A percentile compares a stretch with the other conserved stretches of the same genome.
Evolutionary conservation across 1,140 invertebrate species (phyloP).

Genomic region (Gryllus bimaculatus): DNA sequence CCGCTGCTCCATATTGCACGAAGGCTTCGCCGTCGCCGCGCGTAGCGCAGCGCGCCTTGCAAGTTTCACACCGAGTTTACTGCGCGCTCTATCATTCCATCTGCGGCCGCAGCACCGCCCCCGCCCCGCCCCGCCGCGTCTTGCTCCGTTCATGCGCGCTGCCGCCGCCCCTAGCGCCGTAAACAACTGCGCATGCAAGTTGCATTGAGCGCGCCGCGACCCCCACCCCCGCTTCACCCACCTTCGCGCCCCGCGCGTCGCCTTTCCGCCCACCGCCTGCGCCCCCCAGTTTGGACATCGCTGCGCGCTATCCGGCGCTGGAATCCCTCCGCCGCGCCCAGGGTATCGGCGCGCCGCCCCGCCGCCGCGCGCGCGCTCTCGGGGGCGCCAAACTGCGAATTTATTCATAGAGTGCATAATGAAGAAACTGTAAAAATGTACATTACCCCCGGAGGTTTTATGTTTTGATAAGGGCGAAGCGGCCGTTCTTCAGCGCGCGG

Average conservation of each 20-base stretch:
- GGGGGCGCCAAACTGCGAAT: constrained; percentile 34
- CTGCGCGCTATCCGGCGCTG: constrained; percentile 4
- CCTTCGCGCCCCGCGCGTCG: constrained; percentile 7
- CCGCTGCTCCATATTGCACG: background rate
- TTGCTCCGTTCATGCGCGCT: no score
- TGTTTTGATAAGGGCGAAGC: constrained; percentile 37
- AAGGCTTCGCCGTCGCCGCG: background rate
- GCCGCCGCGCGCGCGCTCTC: background rate
- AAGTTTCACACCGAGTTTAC: background rate
- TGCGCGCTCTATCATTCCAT: constrained; percentile 3
- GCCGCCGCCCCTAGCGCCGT: background rate
- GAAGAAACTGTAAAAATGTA: constrained; percentile 44
- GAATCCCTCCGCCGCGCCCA: background rate
- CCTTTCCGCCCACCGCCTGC: background rate
- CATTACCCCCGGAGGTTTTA: constrained; percentile 38
- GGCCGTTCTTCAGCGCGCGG: constrained; percentile 16
- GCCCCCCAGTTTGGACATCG: constrained; percentile 10
- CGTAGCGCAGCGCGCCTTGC: background rate
- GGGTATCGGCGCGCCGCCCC: background rate
- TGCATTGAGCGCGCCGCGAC: constrained; percentile 5
- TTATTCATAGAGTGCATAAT: constrained; percentile 43
- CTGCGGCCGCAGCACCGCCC: background rate
- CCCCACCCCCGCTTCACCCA: background rate
- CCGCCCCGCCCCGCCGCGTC: no score
- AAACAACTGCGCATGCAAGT: background rate